These are phyloP conservation scores for Arenaria interpres DNA, from an alignment of 2,113 vertebrate genomes.

Conservation along the genomic window DNA sequence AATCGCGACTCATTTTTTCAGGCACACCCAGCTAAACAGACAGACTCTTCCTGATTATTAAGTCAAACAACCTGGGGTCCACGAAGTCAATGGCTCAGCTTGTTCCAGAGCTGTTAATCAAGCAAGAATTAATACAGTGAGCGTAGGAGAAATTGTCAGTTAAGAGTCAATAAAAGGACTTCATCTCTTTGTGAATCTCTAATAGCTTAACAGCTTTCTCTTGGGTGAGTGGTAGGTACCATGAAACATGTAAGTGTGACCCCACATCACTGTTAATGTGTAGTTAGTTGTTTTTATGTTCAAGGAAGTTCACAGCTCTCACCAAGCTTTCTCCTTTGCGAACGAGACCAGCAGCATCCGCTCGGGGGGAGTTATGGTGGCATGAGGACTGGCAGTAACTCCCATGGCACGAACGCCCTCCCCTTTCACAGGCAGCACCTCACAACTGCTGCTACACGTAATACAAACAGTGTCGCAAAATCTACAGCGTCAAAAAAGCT, in stretches of 20 bases:
- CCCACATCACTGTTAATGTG: neutral
- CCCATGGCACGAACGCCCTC: fast-evolving
- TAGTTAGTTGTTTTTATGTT: neutral
- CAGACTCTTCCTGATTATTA: neutral
- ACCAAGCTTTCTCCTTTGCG: neutral
- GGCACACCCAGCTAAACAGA: neutral
- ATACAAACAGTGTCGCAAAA: neutral
- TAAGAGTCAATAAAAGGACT: slow-evolving; percentile 16
- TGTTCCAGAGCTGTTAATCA: slow-evolving; percentile 24
- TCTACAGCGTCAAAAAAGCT: neutral
- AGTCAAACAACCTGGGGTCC: neutral
- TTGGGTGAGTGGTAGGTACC: neutral
- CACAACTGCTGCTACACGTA: neutral
- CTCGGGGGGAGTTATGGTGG: neutral
- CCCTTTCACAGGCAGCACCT: neutral
- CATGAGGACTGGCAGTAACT: neutral
- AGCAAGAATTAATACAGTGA: slow-evolving; percentile 14
- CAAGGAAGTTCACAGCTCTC: neutral
- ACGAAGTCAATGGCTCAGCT: neutral
- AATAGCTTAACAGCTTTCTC: neutral
- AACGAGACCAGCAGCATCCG: fast-evolving
- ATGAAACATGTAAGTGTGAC: neutral
- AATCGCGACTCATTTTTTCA: neutral
- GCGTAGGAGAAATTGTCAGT: neutral
- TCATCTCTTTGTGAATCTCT: neutral